These are phyloP conservation scores for Ischnus inquisitorius DNA, from an alignment of 2,888 invertebrate genomes.

Conservation along the genomic window DNA sequence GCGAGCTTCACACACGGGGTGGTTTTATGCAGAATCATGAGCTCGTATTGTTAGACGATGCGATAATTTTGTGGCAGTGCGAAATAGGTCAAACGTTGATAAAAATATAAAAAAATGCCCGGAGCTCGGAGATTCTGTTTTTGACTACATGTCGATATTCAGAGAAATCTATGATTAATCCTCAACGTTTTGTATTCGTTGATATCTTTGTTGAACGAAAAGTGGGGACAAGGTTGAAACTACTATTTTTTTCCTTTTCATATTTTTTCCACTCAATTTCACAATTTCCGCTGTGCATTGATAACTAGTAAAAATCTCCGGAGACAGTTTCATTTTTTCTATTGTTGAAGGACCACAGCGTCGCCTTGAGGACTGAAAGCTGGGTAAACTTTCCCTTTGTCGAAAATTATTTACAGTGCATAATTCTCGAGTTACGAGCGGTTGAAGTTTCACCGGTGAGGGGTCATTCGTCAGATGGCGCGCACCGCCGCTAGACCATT, in stretches of 20 bases:
- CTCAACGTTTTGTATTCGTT: background rate
- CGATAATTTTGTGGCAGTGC: background rate
- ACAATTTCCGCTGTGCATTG: background rate
- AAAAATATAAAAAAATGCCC: background rate
- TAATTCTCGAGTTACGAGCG: constrained; percentile 6
- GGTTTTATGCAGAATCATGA: too few species aligned
- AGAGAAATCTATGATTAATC: background rate
- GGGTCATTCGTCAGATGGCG: constrained; percentile 12
- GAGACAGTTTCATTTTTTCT: background rate
- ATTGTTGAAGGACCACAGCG: background rate
- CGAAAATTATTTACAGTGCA: constrained; percentile 2
- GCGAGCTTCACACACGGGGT: too few species aligned
- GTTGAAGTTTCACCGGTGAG: background rate
- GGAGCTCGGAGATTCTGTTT: background rate
- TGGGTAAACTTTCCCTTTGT: constrained; percentile 7
- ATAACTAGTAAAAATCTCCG: background rate
- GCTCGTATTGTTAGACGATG: too few species aligned
- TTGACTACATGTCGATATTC: too few species aligned
- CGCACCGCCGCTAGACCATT: background rate
- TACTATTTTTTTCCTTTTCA: background rate
- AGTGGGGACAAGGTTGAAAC: background rate
- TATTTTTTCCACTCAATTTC: background rate
- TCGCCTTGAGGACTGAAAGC: constrained; percentile 1
- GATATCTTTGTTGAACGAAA: background rate
- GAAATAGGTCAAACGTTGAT: background rate